Evolutionary conservation across 2,888 invertebrate genomes (phyloP).

Genomic region (Deilephila porcellus): DNA sequence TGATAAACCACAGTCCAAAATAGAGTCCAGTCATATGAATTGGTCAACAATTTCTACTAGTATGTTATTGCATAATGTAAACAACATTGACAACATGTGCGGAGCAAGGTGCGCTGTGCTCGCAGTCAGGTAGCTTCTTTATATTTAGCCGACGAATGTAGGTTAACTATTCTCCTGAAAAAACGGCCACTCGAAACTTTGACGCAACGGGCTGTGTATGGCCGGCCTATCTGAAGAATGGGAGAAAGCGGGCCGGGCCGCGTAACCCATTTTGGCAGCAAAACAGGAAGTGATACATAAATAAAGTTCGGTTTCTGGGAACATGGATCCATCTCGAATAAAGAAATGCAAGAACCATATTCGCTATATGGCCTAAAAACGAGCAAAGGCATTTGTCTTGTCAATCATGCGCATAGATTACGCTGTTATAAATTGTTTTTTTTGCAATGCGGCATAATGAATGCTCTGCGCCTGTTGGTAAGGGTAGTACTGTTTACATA

Average conservation of each 20-base stretch:
- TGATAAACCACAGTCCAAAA: not conserved
- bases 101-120: constrained; percentile 52
- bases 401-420: no score
- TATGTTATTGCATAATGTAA: not conserved
- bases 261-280: constrained; percentile 65
- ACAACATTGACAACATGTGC: constrained; percentile 53
- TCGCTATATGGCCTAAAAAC: no score
- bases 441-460: no score
- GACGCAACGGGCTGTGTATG: constrained; percentile 66
- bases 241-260: constrained; percentile 66
- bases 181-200: constrained; percentile 71
- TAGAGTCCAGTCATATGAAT: not conserved
- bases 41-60: constrained; percentile 11
- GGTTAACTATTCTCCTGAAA: constrained; percentile 81
- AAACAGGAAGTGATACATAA: constrained; percentile 66
- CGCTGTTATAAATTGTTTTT: no score
- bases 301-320: constrained; percentile 16
- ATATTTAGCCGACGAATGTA: constrained; percentile 72
- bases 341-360: not conserved
- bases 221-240: constrained; percentile 46
- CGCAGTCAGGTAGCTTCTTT: constrained; percentile 69
- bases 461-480: no score
- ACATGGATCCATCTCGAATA: not conserved
- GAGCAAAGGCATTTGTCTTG: no score
- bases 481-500: no score